These are phyloP conservation scores for Coelogynopora nodosa DNA, from an alignment of 2,888 invertebrate genomes.

Conservation along the genomic window DNA sequence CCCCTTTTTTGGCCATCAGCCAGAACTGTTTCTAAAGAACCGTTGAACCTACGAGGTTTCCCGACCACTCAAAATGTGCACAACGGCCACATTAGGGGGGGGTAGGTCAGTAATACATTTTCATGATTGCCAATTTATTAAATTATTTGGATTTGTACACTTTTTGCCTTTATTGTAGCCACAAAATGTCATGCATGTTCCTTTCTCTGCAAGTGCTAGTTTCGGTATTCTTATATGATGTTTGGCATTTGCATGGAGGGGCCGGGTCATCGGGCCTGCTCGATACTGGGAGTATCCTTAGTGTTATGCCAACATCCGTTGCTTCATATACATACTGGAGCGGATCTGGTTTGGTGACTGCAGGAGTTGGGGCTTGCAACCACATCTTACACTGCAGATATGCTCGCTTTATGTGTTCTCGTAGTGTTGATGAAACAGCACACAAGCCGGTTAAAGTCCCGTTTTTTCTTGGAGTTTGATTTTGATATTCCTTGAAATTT, in stretches of 20 bases:
- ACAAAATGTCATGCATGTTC: neutral
- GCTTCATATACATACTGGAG: neutral
- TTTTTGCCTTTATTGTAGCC: neutral
- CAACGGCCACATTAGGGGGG: neutral
- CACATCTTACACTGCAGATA: slow-evolving; percentile 10
- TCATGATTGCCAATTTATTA: neutral
- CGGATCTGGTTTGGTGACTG: slow-evolving; percentile 9
- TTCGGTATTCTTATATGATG: slow-evolving; percentile 12
- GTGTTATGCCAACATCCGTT: slow-evolving; percentile 25
- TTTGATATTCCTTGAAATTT: neutral
- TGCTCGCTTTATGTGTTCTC: neutral
- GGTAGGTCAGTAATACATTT: neutral
- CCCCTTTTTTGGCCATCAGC: neutral
- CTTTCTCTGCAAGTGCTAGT: neutral
- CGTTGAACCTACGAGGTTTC: neutral
- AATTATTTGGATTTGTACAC: neutral
- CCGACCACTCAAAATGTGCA: slow-evolving; percentile 12
- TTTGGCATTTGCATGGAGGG: slow-evolving; percentile 16
- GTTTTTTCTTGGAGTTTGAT: neutral
- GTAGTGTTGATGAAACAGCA: neutral
- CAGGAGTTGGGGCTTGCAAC: slow-evolving; percentile 3
- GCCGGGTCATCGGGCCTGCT: neutral
- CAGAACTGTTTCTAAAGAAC: slow-evolving; percentile 1
- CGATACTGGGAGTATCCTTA: neutral
- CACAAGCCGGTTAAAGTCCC: neutral